Percentiles rank a stretch among this genome's conserved stretches.
Conservation (phyloP, 2,113 vertebrate species). For the Neolamprologus sp. region DNA sequence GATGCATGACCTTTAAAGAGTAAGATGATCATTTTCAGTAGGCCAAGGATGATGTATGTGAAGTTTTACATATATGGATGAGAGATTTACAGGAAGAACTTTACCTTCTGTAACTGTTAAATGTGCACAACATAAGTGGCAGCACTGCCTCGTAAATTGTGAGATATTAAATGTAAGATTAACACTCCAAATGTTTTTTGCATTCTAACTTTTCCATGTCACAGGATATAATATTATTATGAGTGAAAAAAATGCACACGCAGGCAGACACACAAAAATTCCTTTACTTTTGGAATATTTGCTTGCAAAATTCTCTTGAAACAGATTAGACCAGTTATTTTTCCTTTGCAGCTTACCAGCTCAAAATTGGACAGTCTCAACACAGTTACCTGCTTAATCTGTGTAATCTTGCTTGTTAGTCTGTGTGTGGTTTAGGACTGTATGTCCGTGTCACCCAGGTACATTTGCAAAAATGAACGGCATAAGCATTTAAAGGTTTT, state of each 20-base stretch:
- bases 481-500: background rate
- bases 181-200: background rate
- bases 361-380: background rate
- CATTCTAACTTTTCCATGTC: background rate
- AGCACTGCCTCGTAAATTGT: background rate
- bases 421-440: background rate
- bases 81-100: background rate
- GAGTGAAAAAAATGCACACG: background rate
- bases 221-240: background rate
- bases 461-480: background rate
- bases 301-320: background rate
- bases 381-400: background rate
- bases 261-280: background rate
- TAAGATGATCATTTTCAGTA: constrained; percentile 24
- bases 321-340: background rate
- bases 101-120: background rate
- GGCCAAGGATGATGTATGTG: background rate
- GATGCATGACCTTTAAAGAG: constrained; percentile 44
- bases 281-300: background rate
- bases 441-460: background rate
- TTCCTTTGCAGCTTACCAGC: background rate
- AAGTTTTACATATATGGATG: background rate
- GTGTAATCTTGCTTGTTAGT: background rate
- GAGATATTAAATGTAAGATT: background rate
- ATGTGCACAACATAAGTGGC: background rate